phyloP scores from a whole-genome alignment of 2,797 vertebrate species.

The Oceanodroma leucorhoa region DNA sequence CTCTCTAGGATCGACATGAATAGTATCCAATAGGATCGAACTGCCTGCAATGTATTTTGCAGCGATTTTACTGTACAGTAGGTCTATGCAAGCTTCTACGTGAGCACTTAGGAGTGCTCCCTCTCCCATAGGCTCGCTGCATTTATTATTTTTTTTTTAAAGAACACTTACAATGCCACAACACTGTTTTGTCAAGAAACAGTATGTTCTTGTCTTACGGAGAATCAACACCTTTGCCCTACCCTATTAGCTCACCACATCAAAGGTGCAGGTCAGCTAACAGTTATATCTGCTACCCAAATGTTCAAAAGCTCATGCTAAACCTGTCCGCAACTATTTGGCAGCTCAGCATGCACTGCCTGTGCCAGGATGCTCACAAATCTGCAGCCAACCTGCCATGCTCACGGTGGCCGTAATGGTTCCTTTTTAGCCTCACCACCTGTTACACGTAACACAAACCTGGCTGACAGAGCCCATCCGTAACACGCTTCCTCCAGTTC shows the following conservation, averaged over 20 bases:
- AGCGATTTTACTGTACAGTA: neutral
- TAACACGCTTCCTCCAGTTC: rapidly evolving
- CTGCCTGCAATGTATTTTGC: neutral
- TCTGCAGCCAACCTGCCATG: no score
- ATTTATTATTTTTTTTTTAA: neutral
- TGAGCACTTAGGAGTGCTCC: neutral
- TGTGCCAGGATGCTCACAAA: neutral
- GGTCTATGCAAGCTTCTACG: neutral
- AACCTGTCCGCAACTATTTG: rapidly evolving
- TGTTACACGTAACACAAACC: rapidly evolving
- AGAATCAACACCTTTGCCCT: neutral
- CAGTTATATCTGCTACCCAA: no score
- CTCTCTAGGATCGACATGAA: rapidly evolving
- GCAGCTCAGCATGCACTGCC: rapidly evolving
- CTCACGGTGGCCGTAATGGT: rapidly evolving
- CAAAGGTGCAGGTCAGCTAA: neutral
- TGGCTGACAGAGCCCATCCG: rapidly evolving
- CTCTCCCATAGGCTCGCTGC: neutral
- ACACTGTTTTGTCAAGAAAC: neutral
- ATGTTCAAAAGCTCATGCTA: rapidly evolving
- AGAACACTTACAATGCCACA: rapidly evolving
- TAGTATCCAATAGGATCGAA: rapidly evolving
- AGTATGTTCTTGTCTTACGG: rapidly evolving
- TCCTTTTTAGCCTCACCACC: neutral
- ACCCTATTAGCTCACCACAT: neutral